Base-by-base conservation (phyloP, 2,113 vertebrate genomes). In the Trematomus loennbergii region DNA sequence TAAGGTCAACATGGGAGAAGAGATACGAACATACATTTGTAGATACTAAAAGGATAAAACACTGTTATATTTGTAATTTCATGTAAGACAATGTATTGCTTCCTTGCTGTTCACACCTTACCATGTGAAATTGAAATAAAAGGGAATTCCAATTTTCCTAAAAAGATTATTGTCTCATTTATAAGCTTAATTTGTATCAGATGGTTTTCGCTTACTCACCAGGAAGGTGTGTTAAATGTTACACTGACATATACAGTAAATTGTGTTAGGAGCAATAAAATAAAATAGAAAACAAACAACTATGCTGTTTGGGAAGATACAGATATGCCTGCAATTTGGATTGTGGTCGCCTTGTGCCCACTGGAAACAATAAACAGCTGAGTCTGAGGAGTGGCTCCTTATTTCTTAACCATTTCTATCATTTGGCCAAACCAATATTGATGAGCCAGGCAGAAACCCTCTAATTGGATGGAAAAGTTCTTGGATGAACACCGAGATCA, bases 371-470 rank as follows among this genome's bases (percentile, higher is more conserved):
- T 71, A 74, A 88, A 83, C 64, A n/a, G 53, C 70, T 54, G 16
- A 70, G 72, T 64, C 20, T 67, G 66, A 87, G 78, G 80, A 83
- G 82, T 78, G 85, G 69, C 62, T 73, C 55, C 12, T 69, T 40
- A 71, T 83, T 85, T 82, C 70, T 75, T 58, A 89, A 80, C 64
- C 65, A 70, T 80, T 89, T 71, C 72, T 85, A 79, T 85, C 59
- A 85, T 78, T 71, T 75, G 61, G 60, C 84, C 85, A 87, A 83
- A 87, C 82, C 85, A 72, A 12, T 16, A 13, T 9, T 65, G 61
- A 65, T 57, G 40, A 80, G 76, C 25, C 54, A 4, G 20, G 12
- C 18, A 85, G 59, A 68, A 85, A 65, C 66, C 43, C 62, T 69
- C 73, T 61, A 78, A 83, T 61, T 75, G 84, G 60, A 61, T 79